These are phyloP conservation scores for Urocyon cinereoargenteus DNA, from an alignment of 2,797 vertebrate genomes.

Conservation along the genomic window DNA sequence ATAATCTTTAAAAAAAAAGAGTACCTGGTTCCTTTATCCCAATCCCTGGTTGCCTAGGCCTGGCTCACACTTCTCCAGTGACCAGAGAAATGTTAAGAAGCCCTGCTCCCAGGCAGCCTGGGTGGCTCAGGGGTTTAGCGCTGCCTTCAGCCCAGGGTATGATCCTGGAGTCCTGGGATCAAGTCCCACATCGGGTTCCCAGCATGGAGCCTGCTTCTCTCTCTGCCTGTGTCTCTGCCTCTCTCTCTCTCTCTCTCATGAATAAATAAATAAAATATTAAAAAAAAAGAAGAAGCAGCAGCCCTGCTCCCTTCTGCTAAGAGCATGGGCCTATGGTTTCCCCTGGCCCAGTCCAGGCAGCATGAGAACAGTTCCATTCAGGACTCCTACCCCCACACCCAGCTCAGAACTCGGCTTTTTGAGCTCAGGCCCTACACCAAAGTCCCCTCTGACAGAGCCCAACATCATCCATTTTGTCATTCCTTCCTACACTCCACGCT, in stretches of 20 bases:
- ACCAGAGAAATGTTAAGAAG: not conserved
- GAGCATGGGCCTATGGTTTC: not conserved
- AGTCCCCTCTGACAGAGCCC: not conserved
- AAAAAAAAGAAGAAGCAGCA: too few relatives aligned
- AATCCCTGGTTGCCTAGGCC: not conserved
- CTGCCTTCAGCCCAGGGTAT: too few relatives aligned
- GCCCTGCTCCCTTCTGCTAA: not conserved
- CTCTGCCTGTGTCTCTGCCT: too few relatives aligned
- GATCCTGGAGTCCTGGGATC: too few relatives aligned
- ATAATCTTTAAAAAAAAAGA: too few relatives aligned
- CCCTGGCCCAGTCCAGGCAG: not conserved
- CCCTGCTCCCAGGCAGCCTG: too few relatives aligned
- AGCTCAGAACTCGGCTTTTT: not conserved
- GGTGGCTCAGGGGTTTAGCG: too few relatives aligned
- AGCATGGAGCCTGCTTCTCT: too few relatives aligned
- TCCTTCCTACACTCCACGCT: not conserved
- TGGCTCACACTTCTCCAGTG: not conserved
- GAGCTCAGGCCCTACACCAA: not conserved
- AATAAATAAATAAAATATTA: too few relatives aligned
- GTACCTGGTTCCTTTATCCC: not conserved
- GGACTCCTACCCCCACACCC: not conserved
- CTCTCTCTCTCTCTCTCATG: too few relatives aligned
- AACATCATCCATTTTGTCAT: not conserved
- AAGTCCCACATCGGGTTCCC: too few relatives aligned
- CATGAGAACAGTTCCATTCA: not conserved